phyloP scores from a whole-genome alignment of 2,888 invertebrate species.

The Euphydryas editha region DNA sequence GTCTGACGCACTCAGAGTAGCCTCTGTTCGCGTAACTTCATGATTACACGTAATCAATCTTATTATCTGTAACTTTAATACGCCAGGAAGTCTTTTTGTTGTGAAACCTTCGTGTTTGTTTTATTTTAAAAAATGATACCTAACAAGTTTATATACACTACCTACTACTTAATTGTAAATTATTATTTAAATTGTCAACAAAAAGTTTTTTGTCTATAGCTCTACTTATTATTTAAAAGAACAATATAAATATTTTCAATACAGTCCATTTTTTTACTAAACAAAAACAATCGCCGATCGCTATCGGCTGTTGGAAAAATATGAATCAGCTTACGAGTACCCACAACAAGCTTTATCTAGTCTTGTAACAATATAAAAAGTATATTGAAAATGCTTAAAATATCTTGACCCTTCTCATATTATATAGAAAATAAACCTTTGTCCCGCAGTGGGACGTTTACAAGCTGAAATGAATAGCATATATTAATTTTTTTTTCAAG shows the following conservation, averaged over 20 bases:
- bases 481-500: no score
- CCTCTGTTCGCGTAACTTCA: slow-evolving; percentile 12
- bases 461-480: no score
- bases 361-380: not conserved
- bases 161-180: not conserved
- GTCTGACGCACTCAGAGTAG: slow-evolving; percentile 6
- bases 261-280: slow-evolving; percentile 19
- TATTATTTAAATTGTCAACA: not conserved
- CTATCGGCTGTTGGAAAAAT: slow-evolving; percentile 15
- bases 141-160: no score
- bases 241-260: slow-evolving; percentile 27
- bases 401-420: no score
- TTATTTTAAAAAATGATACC: not conserved
- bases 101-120: slow-evolving; percentile 57
- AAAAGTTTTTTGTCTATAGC: not conserved
- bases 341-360: slow-evolving; percentile 22
- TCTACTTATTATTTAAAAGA: slow-evolving; percentile 2
- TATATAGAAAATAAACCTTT: no score
- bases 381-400: no score
- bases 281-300: slow-evolving; percentile 6
- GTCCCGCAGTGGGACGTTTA: no score
- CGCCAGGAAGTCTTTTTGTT: slow-evolving; percentile 69
- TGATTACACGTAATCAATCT: slow-evolving; percentile 52
- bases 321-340: slow-evolving; percentile 26
- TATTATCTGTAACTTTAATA: slow-evolving; percentile 50